Evolutionary conservation across 2,113 vertebrate genomes (phyloP).

Genomic region (Candoia aspera): DNA sequence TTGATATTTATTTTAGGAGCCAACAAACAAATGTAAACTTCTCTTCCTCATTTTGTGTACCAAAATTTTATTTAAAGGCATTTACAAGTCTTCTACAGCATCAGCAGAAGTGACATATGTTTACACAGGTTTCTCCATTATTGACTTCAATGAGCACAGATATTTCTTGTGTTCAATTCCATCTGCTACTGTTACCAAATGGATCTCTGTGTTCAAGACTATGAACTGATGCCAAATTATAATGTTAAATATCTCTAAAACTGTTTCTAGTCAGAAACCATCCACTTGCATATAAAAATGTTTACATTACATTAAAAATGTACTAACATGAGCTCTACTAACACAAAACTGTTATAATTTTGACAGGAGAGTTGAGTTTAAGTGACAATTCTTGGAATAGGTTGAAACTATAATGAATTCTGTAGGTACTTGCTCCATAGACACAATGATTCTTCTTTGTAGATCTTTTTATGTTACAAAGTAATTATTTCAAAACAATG

Average conservation of each 20-base stretch:
- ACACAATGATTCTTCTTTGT: neutral
- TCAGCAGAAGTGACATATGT: neutral
- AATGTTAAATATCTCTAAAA: neutral
- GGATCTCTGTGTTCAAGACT: neutral
- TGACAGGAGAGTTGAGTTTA: neutral
- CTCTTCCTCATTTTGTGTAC: neutral
- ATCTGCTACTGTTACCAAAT: neutral
- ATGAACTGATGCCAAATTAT: neutral
- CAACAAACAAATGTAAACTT: neutral
- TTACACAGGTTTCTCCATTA: neutral
- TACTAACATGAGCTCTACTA: neutral
- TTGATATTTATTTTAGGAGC: neutral
- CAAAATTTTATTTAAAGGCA: neutral
- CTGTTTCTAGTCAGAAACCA: neutral
- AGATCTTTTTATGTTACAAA: neutral
- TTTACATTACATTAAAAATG: neutral
- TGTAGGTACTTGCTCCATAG: neutral
- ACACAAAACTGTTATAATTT: neutral
- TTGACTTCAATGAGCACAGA: neutral
- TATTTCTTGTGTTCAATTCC: neutral
- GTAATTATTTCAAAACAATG: conserved; percentile 1
- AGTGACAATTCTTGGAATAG: neutral
- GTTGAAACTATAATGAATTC: neutral
- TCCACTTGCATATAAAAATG: neutral
- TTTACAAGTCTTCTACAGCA: neutral